Base-by-base conservation (phyloP, 2,797 vertebrate species). In the Pipistrellus pipistrellus region DNA sequence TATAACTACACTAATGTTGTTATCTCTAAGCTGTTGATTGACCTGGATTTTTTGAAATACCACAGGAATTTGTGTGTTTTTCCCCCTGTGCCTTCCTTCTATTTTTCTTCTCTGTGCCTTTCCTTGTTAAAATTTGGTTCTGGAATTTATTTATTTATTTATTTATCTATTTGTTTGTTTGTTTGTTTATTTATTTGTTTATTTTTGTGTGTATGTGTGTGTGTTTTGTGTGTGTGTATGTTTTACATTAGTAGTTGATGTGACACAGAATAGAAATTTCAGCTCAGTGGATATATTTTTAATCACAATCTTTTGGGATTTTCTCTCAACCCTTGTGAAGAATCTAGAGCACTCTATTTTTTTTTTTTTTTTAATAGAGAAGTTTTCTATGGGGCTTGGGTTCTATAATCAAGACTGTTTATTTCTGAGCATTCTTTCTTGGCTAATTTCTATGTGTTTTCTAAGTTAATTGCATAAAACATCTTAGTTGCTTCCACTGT, bases 321-420 rank as follows among this genome's bases (percentile, higher is more conserved):
- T 30, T 25, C 38, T 32, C 89, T 93, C 46, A 76, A 81, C 13
- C 6, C 8, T 57, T 55, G 15, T 84, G 78, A 92, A 93, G 75
- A 94, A 92, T 90, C 92, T 69, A 81, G 92, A 90, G 48, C 53
- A 76, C 69, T 69, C 71, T 73, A 81, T 68, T 77, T 85, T 92
- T 27, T 68, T n/a, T n/a, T n/a, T 77, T 88, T 92, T 59, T 96
- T 77, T 66, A 71, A 59, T 87, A 62, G 23, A 96, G 51, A 57
- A 93, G 66, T 64, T 93, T 86, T 93, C 85, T 91, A 32, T 88
- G 18, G n/a, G 32, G 80, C 23, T 77, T 83, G 44, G 44, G 84
- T 93, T 92, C 62, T 94, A 48, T 90, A 90, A 94, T 96, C 88
- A 93, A 92, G 48, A 55, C 86, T 96, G 25, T 91, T 96, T 97